Percentiles rank a stretch among this genome's conserved stretches.
Conservation (phyloP, 1,140 invertebrate species). For the Drosophila nigrodunni region DNA sequence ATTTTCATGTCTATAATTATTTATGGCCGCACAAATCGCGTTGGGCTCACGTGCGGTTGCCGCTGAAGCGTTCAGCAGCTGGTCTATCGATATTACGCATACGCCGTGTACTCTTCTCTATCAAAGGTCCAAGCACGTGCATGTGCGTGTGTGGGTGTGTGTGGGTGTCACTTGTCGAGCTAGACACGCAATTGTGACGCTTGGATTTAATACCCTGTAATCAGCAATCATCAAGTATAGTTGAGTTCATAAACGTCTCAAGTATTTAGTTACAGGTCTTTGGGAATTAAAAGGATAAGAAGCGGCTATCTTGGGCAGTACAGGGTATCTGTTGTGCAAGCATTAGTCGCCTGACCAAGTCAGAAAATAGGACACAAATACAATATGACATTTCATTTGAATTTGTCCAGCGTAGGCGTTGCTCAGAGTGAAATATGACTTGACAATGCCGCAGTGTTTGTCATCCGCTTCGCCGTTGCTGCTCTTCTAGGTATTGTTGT, state of each 20-base stretch:
- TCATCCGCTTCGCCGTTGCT: constrained; percentile 10
- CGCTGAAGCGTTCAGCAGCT: constrained; percentile 12
- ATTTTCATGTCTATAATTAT: constrained; percentile 69
- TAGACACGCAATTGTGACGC: constrained; percentile 64
- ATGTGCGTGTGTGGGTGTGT: neutral
- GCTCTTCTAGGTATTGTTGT: neutral
- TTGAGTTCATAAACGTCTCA: too few species aligned
- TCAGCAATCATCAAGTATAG: too few species aligned
- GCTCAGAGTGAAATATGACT: constrained; percentile 77
- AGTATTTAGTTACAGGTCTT: too few species aligned
- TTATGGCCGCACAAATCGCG: constrained; percentile 46
- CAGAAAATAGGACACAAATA: constrained; percentile 56
- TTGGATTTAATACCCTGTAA: constrained; percentile 11
- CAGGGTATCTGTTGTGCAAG: neutral
- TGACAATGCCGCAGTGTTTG: constrained; percentile 57
- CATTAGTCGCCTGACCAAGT: neutral
- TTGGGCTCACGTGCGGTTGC: constrained; percentile 56
- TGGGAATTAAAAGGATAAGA: too few species aligned
- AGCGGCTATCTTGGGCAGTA: neutral
- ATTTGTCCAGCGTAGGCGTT: constrained; percentile 62
- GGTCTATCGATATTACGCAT: constrained; percentile 60
- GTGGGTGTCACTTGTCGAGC: constrained; percentile 56
- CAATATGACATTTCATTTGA: constrained; percentile 73
- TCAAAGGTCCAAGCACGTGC: constrained; percentile 41
- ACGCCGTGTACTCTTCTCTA: constrained; percentile 39